Evolutionary conservation across 2,797 vertebrate genomes (phyloP).

Genomic region (Myotis findleyi): DNA sequence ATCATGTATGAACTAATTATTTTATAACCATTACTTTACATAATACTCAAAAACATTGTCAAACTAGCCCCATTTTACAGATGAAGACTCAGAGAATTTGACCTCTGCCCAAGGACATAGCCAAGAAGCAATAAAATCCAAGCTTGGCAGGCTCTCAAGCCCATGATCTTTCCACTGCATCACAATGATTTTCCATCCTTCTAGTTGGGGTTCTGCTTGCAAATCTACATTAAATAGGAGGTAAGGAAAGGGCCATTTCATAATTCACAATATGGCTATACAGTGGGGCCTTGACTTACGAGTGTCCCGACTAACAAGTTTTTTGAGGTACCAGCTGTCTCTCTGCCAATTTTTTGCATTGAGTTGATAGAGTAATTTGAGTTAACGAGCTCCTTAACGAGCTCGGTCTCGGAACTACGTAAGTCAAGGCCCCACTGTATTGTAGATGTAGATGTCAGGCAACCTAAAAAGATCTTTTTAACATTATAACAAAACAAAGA

Average conservation of each 20-base stretch:
- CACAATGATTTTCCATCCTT: background rate
- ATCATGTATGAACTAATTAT: background rate
- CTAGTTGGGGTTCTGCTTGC: background rate
- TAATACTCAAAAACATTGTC: background rate
- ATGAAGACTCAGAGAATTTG: background rate
- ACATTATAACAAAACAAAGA: conserved; percentile 39
- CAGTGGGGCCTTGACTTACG: no score
- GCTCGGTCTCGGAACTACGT: no score
- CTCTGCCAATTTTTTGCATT: no score
- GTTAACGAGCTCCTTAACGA: no score
- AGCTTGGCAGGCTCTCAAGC: background rate
- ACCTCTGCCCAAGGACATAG: background rate
- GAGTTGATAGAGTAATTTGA: no score
- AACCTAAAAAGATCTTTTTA: background rate
- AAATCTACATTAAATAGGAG: background rate
- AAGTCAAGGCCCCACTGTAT: no score
- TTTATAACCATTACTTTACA: background rate
- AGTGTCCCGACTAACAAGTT: no score
- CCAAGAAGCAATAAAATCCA: conserved; percentile 10
- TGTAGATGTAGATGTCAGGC: background rate
- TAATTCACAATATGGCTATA: conserved; percentile 39
- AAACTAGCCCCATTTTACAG: conserved; percentile 24
- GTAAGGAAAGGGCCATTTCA: conserved; percentile 1
- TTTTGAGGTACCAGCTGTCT: no score
- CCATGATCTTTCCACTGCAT: background rate